A percentile compares a stretch with the other conserved stretches of the same genome.
Conservation (phyloP, 2,797 vertebrate genomes). For the Menidia menidia region DNA sequence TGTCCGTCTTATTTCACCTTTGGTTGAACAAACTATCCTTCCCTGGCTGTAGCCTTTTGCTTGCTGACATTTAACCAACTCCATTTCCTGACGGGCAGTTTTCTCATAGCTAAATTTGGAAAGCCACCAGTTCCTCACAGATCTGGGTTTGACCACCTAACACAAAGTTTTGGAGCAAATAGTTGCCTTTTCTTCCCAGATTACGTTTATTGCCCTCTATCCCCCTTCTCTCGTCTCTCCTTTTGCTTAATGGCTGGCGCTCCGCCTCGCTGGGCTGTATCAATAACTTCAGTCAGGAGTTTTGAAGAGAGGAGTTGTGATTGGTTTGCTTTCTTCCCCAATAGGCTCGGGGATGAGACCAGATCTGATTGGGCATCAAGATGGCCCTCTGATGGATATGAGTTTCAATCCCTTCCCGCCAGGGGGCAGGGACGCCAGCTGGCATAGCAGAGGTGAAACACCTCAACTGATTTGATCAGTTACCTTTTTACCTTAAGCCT, state of each 20-base stretch:
- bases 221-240: conserved; percentile 31
- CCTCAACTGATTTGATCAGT: conserved; percentile 69
- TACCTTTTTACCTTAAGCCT: conserved; percentile 42
- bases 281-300: conserved; percentile 44
- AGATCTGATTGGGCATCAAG: conserved; percentile 81
- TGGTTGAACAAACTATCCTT: conserved; percentile 38
- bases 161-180: conserved; percentile 21
- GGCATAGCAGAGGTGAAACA: conserved; percentile 82
- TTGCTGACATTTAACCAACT: conserved; percentile 39
- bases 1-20: conserved; percentile 32
- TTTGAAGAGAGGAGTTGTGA: conserved; percentile 66
- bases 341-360: conserved; percentile 79
- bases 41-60: conserved; percentile 47
- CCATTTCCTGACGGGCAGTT: conserved; percentile 44
- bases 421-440: conserved; percentile 79
- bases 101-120: conserved; percentile 45
- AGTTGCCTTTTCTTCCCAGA: conserved; percentile 14
- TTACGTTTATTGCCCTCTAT: conserved; percentile 39
- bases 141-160: conserved; percentile 39
- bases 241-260: conserved; percentile 61
- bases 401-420: conserved; percentile 82
- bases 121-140: conserved; percentile 25
- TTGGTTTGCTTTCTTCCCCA: conserved; percentile 79
- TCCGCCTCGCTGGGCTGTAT: conserved; percentile 46
- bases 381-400: conserved; percentile 84